These are phyloP conservation scores for Microtus pennsylvanicus DNA, from an alignment of 2,113 vertebrate species.

Conservation along the genomic window DNA sequence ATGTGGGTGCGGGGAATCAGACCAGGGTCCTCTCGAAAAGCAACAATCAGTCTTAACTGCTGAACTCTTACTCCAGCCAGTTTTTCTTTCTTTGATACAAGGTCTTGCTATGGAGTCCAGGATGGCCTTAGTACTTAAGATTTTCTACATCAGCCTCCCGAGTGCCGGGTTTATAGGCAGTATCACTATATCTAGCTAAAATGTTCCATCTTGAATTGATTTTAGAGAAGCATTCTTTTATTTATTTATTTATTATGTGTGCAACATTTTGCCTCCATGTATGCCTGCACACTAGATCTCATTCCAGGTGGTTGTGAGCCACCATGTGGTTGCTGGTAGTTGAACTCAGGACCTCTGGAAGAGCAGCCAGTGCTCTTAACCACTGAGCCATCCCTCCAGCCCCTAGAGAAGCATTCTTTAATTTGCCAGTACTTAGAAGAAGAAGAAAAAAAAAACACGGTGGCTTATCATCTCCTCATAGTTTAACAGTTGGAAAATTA, in stretches of 20 bases:
- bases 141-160: background rate
- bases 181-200: background rate
- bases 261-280: no score
- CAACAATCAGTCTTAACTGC: background rate
- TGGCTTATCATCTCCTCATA: background rate
- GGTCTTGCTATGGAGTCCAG: background rate
- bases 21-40: background rate
- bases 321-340: no score
- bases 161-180: background rate
- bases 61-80: background rate
- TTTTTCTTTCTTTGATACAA: background rate
- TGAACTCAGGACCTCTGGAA: no score
- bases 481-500: conserved; percentile 1
- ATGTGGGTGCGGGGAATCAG: background rate
- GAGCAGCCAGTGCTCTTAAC: no score
- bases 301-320: no score
- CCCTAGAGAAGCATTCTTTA: background rate
- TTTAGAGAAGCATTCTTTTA: background rate
- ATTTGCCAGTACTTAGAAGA: background rate
- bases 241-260: no score
- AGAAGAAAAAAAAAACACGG: background rate
- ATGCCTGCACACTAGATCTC: no score
- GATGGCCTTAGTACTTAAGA: background rate
- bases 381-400: no score
- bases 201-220: conserved; percentile 27